phyloP scores from a whole-genome alignment of 2,888 invertebrate genomes.

The Cheiracanthium punctorium region DNA sequence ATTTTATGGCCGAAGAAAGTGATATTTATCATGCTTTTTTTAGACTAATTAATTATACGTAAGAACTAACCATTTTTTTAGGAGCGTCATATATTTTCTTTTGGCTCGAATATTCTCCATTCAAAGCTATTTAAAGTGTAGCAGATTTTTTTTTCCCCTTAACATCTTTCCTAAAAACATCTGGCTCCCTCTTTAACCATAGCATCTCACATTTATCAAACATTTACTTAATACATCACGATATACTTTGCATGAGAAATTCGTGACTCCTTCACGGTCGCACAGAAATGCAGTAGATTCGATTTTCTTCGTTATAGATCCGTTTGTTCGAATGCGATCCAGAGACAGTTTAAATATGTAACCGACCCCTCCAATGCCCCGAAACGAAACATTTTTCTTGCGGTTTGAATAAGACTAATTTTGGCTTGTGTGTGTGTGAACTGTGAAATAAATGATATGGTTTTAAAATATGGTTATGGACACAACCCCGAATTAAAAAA shows the following conservation, averaged over 20 bases:
- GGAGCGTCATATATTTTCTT: background rate
- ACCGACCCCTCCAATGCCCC: background rate
- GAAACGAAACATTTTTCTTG: background rate
- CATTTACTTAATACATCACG: conserved; percentile 8
- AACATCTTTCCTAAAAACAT: background rate
- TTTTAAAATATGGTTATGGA: background rate
- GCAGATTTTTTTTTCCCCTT: background rate
- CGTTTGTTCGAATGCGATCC: background rate
- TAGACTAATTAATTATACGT: background rate
- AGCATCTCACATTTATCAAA: background rate
- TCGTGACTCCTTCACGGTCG: background rate
- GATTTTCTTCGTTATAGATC: background rate
- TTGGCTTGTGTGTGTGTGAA: background rate
- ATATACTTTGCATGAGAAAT: conserved; percentile 8
- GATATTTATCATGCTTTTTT: background rate
- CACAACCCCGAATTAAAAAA: too few relatives aligned
- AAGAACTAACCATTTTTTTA: background rate
- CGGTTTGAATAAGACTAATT: background rate
- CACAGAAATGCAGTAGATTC: background rate
- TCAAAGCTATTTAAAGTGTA: background rate
- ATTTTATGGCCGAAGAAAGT: background rate
- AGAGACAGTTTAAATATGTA: background rate
- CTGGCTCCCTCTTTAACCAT: background rate
- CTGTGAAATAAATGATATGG: background rate
- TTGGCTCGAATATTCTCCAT: background rate